Conservation (phyloP, 2,797 vertebrate species). For the Poeciliopsis presidionis region DNA sequence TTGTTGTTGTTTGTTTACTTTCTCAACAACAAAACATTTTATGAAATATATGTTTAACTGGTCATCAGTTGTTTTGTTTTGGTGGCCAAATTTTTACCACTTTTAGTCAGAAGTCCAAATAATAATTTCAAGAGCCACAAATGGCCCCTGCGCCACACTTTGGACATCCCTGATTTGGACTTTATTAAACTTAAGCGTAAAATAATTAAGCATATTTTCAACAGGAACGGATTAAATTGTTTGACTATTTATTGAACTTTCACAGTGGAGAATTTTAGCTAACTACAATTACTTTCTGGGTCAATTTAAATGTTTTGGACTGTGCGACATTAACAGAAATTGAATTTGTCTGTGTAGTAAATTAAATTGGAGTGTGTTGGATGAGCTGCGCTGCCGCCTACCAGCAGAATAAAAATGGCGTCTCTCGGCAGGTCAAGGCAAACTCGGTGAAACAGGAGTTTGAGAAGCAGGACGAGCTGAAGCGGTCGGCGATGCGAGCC, state of each 20-base stretch:
- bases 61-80: too few relatives aligned
- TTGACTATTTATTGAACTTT: background rate
- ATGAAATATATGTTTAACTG: too few relatives aligned
- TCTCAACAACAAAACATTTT: too few relatives aligned
- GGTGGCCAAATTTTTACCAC: too few relatives aligned
- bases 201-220: background rate
- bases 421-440: slow-evolving; percentile 88
- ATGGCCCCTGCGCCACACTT: too few relatives aligned
- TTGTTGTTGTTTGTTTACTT: too few relatives aligned
- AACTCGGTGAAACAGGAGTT: slow-evolving; percentile 99
- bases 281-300: background rate
- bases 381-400: background rate
- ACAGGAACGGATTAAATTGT: background rate
- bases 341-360: background rate
- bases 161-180: too few relatives aligned
- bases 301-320: background rate
- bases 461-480: slow-evolving; percentile 98
- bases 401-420: background rate
- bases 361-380: background rate
- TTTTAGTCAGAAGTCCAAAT: too few relatives aligned
- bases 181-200: too few relatives aligned
- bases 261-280: background rate
- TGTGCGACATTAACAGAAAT: background rate
- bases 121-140: too few relatives aligned
- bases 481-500: slow-evolving; percentile 96